A percentile compares a stretch with the other conserved stretches of the same genome.
Conservation (phyloP, 2,888 invertebrate species). For the Unio delphinus region DNA sequence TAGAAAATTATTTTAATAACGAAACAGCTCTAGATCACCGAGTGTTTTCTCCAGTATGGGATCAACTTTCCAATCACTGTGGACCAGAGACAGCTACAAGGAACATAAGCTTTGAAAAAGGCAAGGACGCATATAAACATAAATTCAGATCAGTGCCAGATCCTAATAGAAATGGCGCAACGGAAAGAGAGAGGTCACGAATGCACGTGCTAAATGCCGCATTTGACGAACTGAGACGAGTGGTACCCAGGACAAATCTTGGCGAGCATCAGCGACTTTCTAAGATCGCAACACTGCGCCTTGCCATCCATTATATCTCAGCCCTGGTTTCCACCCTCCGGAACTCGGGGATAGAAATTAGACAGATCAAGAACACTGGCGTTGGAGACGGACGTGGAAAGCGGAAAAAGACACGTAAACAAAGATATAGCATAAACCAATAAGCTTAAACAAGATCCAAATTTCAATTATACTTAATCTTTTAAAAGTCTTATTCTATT, state of each 20-base stretch:
- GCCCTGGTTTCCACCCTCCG: constrained; percentile 59
- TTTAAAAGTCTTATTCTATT: too few species aligned
- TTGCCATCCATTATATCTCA: constrained; percentile 70
- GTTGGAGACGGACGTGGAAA: constrained; percentile 53
- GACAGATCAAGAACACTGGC: constrained; percentile 42
- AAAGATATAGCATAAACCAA: constrained; percentile 7
- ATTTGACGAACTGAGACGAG: constrained; percentile 68
- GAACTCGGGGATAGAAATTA: constrained; percentile 58
- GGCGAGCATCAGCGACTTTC: constrained; percentile 70
- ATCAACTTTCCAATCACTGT: too few species aligned
- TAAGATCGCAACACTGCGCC: constrained; percentile 70
- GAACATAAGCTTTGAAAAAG: too few species aligned
- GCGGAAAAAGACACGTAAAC: constrained; percentile 41
- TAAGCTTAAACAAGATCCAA: not conserved
- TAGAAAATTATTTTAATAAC: too few species aligned
- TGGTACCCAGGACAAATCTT: constrained; percentile 68
- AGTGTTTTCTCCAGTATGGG: too few species aligned
- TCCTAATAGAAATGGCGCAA: constrained; percentile 56
- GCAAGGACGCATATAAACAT: too few species aligned
- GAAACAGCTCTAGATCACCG: too few species aligned
- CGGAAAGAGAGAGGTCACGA: constrained; percentile 67
- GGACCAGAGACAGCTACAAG: too few species aligned
- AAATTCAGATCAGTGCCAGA: constrained; percentile 21
- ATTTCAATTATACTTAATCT: too few species aligned
- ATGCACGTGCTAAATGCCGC: constrained; percentile 72